Conservation (phyloP, 2,113 vertebrate species). For the Antechinus flavipes region DNA sequence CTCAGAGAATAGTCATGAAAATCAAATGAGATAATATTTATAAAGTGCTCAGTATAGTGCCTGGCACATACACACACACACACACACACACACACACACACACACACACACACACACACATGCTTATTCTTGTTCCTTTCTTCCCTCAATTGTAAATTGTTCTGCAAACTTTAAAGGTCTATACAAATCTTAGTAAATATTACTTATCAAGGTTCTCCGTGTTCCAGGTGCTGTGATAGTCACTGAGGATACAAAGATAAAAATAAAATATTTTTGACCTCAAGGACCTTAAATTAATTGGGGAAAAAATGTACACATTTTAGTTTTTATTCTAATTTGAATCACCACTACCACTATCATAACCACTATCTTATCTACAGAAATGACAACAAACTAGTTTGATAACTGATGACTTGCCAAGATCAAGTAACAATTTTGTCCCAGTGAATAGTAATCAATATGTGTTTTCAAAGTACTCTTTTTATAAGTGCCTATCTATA, state of each 20-base stretch:
- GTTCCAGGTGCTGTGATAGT: neutral
- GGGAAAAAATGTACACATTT: neutral
- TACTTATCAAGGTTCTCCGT: neutral
- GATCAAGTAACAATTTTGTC: neutral
- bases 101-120: neutral
- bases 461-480: neutral
- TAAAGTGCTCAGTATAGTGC: neutral
- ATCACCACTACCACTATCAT: neutral
- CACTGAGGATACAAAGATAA: neutral
- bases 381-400: neutral
- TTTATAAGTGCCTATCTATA: neutral
- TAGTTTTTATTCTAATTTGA: neutral
- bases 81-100: neutral
- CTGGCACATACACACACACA: neutral
- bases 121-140: neutral
- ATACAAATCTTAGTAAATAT: neutral
- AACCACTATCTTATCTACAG: neutral
- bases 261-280: too few species aligned
- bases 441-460: neutral
- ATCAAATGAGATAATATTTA: too few species aligned
- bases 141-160: neutral
- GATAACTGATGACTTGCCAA: neutral
- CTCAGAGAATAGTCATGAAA: neutral
- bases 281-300: neutral
- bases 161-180: neutral